Percentiles rank a stretch among this genome's conserved stretches.
Evolutionary conservation across 2,888 invertebrate genomes (phyloP).

Genomic region (Invenusta paracnida): DNA sequence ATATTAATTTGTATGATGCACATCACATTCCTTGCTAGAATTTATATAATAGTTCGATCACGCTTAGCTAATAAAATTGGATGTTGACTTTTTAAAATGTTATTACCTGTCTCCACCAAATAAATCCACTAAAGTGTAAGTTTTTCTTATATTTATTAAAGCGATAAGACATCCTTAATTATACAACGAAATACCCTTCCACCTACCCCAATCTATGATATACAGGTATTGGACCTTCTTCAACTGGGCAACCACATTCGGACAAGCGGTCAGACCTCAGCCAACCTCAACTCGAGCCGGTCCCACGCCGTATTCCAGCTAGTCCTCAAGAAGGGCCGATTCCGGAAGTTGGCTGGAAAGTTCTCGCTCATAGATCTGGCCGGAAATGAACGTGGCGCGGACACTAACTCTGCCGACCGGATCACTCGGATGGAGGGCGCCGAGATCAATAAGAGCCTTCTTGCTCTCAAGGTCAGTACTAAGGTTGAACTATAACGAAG

Average conservation of each 20-base stretch:
- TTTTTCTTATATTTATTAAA: too few relatives aligned
- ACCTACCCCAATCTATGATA: too few relatives aligned
- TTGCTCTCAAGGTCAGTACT: constrained; percentile 77
- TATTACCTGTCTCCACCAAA: too few relatives aligned
- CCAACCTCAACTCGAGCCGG: constrained; percentile 93
- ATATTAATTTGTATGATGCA: too few relatives aligned
- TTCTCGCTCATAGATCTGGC: constrained; percentile 87
- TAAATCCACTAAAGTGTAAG: too few relatives aligned
- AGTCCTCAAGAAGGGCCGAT: constrained; percentile 16
- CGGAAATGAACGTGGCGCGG: constrained; percentile 96
- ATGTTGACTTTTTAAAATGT: too few relatives aligned
- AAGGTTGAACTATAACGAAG: too few relatives aligned
- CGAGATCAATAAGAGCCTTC: constrained; percentile 89
- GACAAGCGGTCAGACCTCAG: constrained; percentile 93
- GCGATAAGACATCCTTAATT: too few relatives aligned
- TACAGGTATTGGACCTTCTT: background rate
- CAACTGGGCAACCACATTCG: constrained; percentile 49
- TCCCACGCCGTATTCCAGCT: constrained; percentile 96
- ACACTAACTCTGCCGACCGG: constrained; percentile 89
- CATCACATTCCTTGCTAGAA: too few relatives aligned
- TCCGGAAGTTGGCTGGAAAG: constrained; percentile 74
- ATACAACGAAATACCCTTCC: too few relatives aligned
- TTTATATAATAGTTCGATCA: too few relatives aligned
- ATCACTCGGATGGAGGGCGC: constrained; percentile 94
- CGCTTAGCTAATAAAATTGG: too few relatives aligned